Percentiles rank a stretch among this genome's conserved stretches.
Conservation (phyloP, 2,888 invertebrate genomes). For the Andrena chrysosceles region DNA sequence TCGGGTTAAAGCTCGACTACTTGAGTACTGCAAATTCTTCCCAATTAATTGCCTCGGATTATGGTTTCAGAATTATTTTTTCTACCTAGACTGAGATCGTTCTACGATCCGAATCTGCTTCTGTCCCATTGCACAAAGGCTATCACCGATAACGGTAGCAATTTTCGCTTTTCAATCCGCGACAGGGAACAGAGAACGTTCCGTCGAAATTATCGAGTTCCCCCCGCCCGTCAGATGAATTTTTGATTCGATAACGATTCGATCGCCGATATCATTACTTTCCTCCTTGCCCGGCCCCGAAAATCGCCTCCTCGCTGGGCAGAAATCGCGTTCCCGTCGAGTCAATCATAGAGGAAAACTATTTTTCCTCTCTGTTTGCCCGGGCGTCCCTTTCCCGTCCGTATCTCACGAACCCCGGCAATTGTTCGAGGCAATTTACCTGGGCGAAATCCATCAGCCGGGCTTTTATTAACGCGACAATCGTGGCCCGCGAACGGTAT, state of each 20-base stretch:
- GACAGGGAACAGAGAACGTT: constrained; percentile 9
- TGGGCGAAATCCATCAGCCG: constrained; percentile 64
- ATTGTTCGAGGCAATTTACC: constrained; percentile 69
- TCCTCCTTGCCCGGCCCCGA: constrained; percentile 21
- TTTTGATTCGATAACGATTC: constrained; percentile 66
- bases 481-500: constrained; percentile 63
- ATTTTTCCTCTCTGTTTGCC: constrained; percentile 57
- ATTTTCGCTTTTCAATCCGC: constrained; percentile 25
- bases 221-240: constrained; percentile 45
- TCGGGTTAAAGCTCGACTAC: not conserved
- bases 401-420: constrained; percentile 42
- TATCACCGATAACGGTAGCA: not conserved
- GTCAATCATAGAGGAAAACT: constrained; percentile 73
- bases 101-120: not conserved
- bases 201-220: constrained; percentile 53
- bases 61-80: not conserved
- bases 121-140: not conserved
- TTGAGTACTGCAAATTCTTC: not conserved
- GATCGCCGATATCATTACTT: constrained; percentile 51
- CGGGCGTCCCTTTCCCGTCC: constrained; percentile 48
- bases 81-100: not conserved
- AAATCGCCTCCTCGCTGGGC: constrained; percentile 15
- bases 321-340: constrained; percentile 59
- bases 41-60: not conserved
- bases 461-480: constrained; percentile 66